Evolutionary conservation across 2,113 vertebrate genomes (phyloP), one percentile per base, ranked within the genome.

Genomic region (Cygnus atratus): DNA sequence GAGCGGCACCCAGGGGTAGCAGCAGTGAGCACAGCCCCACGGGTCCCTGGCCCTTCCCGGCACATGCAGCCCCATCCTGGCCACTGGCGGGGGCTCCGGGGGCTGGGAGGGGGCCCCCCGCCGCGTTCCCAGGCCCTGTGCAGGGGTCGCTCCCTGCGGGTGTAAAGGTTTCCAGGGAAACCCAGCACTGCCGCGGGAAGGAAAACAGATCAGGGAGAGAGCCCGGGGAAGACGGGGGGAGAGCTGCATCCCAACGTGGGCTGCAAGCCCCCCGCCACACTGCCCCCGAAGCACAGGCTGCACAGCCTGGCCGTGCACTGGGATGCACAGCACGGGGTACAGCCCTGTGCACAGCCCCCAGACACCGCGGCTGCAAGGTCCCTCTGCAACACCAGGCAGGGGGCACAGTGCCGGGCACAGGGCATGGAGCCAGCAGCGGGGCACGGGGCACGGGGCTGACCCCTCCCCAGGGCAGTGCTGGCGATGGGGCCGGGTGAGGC

Each of bases 161-260:
- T 94, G 96, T 71, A 81, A 96, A 95, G 44, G 93, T 96, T 96
- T 91, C 93, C 94, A 41, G 44, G 94, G 95, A 87, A 94, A 97
- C 95, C 24, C 43, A n/a, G 81, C 33, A 7, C n/a, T 10, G 71
- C 37, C 22, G 72, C 33, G 85, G 95, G 48, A 87, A 71, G 94
- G 89, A 84, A 92, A 92, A 90, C 4, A 79, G 84, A 91, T 79
- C 84, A 87, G 82, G 37, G 63, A 65, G 59, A 37, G 37, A 26
- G 61, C 25, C 10, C 16, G 15, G 5, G 37, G 61, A 28, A 19
- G 37, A 37, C 26, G 25, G 26, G 26, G 54, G 15, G 14, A 14
- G 26, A 17, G 37, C 50, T 52, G 50, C 50, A 16, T 54, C 52
- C 52, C 26, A 6, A 15, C 8, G 28, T 9, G 52, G 52, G 52